Base-by-base conservation (phyloP, 1,140 invertebrate species). In the Zaprionus nigranus region DNA sequence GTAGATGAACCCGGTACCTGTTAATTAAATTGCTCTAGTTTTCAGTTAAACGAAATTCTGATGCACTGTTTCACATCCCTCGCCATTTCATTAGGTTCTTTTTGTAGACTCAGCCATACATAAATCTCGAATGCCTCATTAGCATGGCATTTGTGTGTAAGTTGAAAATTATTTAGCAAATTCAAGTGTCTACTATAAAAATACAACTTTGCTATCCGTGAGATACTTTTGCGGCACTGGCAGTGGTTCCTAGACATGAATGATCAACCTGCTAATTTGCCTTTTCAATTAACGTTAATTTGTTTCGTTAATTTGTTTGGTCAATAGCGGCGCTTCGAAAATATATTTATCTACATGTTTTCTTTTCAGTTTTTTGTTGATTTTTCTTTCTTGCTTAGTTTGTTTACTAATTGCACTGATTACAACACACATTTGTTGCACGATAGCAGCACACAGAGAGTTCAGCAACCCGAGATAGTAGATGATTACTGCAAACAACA, bases 1-100 rank as follows among this genome's bases (percentile, higher is more conserved):
- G 85, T 90, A 74, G 57, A 84, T 76, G 72, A 79, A 61, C 62
- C 60, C 61, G 68, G 30, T 53, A 78, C 68, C 81, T 90, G 85
- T 60, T 90, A 88, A 88, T 90, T 88, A 75, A 81, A 81, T 90
- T 81, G 84, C 68, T 76, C 84, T 69, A 82, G 51, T 62, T 78
- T 66, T 53, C 17, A 13, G 5, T 24, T 28, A 63, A 11, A n/a
- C 40, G 11, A 28, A 40, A 5, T 56, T 24, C 53, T 38, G 9
- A 71, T 70, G 75, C 51, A n/a, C 7, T 13, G 46, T 51, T 56
- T 43, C 68, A 62, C 51, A 67, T 24, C 28, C 51, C 7, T 49
- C 43, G 11, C 22, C 49, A 54, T 61, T 87, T 87, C 68, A 85
- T 82, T 76, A 73, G 75, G 51, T 34, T 76, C 59, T 60, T 64